phyloP scores from a whole-genome alignment of 92 coral and sea anemone species.

The Chrysogorgia sp. region DNA sequence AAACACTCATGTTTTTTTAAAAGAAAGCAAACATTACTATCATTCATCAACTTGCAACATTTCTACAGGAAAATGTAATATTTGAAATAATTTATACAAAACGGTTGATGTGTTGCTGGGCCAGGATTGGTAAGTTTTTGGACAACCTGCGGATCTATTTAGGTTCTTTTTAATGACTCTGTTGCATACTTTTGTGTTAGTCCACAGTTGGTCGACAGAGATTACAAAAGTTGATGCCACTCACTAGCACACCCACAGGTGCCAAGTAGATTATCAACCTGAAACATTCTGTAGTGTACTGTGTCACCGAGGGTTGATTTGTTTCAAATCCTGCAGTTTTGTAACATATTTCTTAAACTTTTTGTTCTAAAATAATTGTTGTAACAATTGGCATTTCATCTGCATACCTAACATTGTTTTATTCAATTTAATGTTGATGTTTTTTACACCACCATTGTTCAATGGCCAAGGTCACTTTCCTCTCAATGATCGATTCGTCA shows the following conservation, averaged over 20 bases:
- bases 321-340: conserved; percentile 1
- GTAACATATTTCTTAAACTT: neutral
- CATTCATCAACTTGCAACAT: neutral
- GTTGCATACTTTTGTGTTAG: conserved; percentile 25
- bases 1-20: neutral
- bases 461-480: no score
- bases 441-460: no score
- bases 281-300: neutral
- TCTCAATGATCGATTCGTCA: no score
- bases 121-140: conserved; percentile 4
- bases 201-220: neutral
- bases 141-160: conserved; percentile 12
- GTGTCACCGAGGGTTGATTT: neutral
- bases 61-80: neutral
- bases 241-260: neutral
- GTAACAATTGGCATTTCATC: neutral
- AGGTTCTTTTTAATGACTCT: neutral
- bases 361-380: neutral
- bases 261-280: neutral
- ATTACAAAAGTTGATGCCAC: neutral
- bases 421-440: no score
- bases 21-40: neutral
- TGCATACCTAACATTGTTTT: no score
- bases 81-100: conserved; percentile 11
- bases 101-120: neutral